Evolutionary conservation across 2,113 vertebrate genomes (phyloP).

Genomic region (Mormyrus lacerda): DNA sequence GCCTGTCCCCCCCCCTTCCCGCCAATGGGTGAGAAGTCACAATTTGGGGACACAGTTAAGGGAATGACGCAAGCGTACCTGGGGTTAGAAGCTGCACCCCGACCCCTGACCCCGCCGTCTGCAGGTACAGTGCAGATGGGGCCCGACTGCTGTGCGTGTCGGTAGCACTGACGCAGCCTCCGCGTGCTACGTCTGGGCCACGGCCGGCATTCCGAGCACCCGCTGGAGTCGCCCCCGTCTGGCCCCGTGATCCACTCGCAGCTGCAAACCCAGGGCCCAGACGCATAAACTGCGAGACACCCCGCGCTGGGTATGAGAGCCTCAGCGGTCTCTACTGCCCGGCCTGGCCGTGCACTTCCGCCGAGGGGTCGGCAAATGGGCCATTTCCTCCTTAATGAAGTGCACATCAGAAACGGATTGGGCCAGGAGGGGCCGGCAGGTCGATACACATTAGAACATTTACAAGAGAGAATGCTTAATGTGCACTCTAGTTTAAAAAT

Average conservation of each 20-base stretch:
- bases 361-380: background rate
- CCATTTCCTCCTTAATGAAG: background rate
- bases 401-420: background rate
- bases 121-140: background rate
- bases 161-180: background rate
- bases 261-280: background rate
- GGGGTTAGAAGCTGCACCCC: no score
- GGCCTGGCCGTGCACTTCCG: background rate
- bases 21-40: no score
- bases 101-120: background rate
- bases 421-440: background rate
- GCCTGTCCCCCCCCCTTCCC: no score
- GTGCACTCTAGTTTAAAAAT: background rate
- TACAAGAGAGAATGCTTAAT: background rate
- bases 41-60: background rate
- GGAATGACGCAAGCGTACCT: background rate
- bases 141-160: background rate
- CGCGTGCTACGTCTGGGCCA: no score
- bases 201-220: no score
- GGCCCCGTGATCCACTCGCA: background rate
- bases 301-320: background rate
- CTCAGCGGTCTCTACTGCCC: background rate
- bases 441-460: background rate
- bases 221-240: background rate
- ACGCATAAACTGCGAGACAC: background rate